A percentile compares a stretch with the other conserved stretches of the same genome.
Evolutionary conservation across 2,113 vertebrate genomes (phyloP).

Genomic region (Hypomesus transpacificus): DNA sequence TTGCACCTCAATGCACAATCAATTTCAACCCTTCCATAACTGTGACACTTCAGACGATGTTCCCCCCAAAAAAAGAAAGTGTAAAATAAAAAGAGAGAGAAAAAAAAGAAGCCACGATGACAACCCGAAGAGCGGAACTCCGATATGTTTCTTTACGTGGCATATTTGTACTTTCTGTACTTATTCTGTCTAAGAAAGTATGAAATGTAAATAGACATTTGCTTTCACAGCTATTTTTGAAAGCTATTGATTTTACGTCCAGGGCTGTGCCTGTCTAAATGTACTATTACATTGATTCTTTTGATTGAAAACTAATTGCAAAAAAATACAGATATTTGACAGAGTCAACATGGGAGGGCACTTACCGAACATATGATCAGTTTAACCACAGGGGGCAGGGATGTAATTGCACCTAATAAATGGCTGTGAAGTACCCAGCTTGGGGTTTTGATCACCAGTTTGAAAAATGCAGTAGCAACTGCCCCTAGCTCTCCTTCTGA

Average conservation of each 20-base stretch:
- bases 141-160: slow-evolving; percentile 7
- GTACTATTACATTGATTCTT: slow-evolving; percentile 58
- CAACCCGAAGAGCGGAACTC: not conserved
- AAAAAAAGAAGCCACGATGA: not conserved
- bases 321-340: slow-evolving; percentile 54
- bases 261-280: slow-evolving; percentile 29
- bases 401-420: slow-evolving; percentile 67
- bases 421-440: slow-evolving; percentile 46
- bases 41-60: slow-evolving; percentile 29
- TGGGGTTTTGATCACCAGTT: slow-evolving; percentile 37
- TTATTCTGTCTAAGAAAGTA: slow-evolving; percentile 10
- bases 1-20: slow-evolving; percentile 58
- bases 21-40: slow-evolving; percentile 28
- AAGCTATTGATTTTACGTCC: slow-evolving; percentile 64
- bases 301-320: slow-evolving; percentile 63
- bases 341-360: slow-evolving; percentile 58
- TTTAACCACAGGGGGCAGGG: slow-evolving; percentile 57
- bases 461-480: slow-evolving; percentile 17
- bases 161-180: slow-evolving; percentile 10
- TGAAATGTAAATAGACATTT: slow-evolving; percentile 32
- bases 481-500: slow-evolving; percentile 9
- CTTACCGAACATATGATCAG: slow-evolving; percentile 63
- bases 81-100: slow-evolving; percentile 4
- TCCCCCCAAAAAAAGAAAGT: slow-evolving; percentile 3
- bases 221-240: slow-evolving; percentile 41